Base-by-base conservation (phyloP, 2,888 invertebrate species). In the Ctena decussata region DNA sequence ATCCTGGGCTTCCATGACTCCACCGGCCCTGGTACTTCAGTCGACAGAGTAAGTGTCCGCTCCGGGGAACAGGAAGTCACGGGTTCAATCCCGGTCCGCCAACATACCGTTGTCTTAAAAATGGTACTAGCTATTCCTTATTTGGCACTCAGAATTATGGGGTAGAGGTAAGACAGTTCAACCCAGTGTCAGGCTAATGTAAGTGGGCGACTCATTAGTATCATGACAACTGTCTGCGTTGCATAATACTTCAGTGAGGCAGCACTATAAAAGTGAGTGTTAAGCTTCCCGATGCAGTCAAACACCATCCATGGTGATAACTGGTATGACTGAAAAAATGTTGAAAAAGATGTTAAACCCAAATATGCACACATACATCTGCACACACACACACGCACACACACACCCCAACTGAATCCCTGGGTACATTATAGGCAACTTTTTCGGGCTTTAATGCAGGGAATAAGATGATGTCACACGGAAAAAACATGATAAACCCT, bases 181-280 rank as follows among this genome's bases (percentile, higher is more conserved):
- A 30, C 70, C 70, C 70, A 30, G 70, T 70, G 70, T 70, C 70
- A 70, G 70, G 30, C 11, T 70, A 70, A 70, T 70, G 70, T 70
- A n/a, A n/a, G n/a, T n/a, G n/a, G n/a, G n/a, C n/a, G 70, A 70
- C 70, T 70, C 30, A 30, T 12, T 70, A 30, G 5, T 21, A 35
- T 70, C 6, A 15, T 30, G 12, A 5, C 11, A 6, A 21, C 6
- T 70, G 70, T 70, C 30, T 70, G 30, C 27, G 35, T 6, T 5
- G 30, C 70, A 35, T 35, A 30, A 35, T 70, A 30, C 37, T 70
- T 27, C 70, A 70, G 70, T 70, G 70, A 32, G 70, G 70, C 37
- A 70, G 70, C 30, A 70, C 70, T 70, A 32, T 70, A 70, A 57
- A 41, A 41, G 8, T 41, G 41, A 41, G 41, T 15, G 15, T 41